Base-by-base conservation (phyloP, 2,888 invertebrate species). In the Zygogramma bicolorata region DNA sequence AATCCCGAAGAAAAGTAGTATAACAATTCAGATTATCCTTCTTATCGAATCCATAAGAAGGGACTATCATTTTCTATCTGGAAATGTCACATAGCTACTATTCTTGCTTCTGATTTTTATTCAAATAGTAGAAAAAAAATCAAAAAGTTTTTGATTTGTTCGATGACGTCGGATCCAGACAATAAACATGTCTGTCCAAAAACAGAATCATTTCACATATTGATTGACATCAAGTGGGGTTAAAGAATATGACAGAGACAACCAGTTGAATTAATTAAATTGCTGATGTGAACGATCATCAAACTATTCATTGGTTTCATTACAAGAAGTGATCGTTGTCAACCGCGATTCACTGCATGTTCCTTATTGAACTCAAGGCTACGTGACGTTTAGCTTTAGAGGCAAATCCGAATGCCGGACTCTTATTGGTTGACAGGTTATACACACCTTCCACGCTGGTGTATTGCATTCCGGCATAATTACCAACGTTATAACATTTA, bases 381-480 rank as follows among this genome's bases (percentile, higher is more conserved):
- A 53, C 53, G 25, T 53, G 53, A 53, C 53, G 53, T 53, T 53
- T 22, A 22, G 13, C 13, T 25, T 25, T 22, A 53, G 53, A 53
- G 53, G 53, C 25, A 53, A 53, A 53, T 53, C 53, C 25, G 53
- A 53, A 53, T 53, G 53, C 53, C 7, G 20, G 10, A 22, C 13
- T 53, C 13, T 13, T 6, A 53, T 53, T 53, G 53, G 53, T 4
- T 53, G 25, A 53, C 53, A 53, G 53, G 53, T 53, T 53, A 25
- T 25, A 53, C 53, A 53, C 53, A 53, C 53, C 53, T 53, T 53
- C 53, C 25, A 53, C 25, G 53, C 22, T 25, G 25, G 53, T 53
- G 53, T 20, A 7, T 53, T 13, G 53, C 53, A 53, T 53, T 53
- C 53, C 53, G 53, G n/a, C 25, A 53, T 53, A 6, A 53, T 13